A percentile compares a stretch with the other conserved stretches of the same genome.
phyloP scores from a whole-genome alignment of 2,888 invertebrate genomes.

The Sclerodermus sp. region DNA sequence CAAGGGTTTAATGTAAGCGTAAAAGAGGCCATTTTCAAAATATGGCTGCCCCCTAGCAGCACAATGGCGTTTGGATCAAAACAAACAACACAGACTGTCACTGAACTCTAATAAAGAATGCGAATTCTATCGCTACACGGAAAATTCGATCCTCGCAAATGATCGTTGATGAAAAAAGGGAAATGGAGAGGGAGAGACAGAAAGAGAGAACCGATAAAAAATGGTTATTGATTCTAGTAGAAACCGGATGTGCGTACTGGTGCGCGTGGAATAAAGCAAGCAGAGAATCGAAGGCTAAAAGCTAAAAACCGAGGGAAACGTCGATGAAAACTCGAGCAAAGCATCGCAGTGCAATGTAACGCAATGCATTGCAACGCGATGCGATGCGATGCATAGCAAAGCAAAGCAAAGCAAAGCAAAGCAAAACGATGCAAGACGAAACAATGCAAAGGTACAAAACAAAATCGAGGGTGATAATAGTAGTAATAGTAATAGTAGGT shows the following conservation, averaged over 20 bases:
- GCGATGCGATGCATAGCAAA: no score
- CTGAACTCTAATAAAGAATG: constrained; percentile 11
- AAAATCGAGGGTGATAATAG: no score
- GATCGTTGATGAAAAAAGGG: no score
- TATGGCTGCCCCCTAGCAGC: constrained; percentile 66
- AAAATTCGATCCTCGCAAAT: no score
- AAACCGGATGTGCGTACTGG: constrained; percentile 51
- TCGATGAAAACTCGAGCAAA: no score
- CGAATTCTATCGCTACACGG: background rate
- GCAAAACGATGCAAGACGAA: no score
- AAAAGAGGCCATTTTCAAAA: constrained; percentile 64
- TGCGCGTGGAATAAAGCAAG: constrained; percentile 24
- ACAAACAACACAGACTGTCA: constrained; percentile 57
- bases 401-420: no score
- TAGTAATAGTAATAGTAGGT: no score
- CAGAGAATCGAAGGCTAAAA: background rate
- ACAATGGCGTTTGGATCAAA: constrained; percentile 63
- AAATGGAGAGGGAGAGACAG: constrained; percentile 3
- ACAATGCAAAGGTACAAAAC: no score
- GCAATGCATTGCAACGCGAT: no score
- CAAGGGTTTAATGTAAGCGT: constrained; percentile 12
- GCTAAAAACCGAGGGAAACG: background rate
- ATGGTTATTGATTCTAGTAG: constrained; percentile 32
- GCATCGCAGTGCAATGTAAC: no score
- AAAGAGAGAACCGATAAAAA: no score